A percentile compares a stretch with the other conserved stretches of the same genome.
Evolutionary conservation across 2,797 vertebrate genomes (phyloP).

Genomic region (Hoplostethus atlanticus): DNA sequence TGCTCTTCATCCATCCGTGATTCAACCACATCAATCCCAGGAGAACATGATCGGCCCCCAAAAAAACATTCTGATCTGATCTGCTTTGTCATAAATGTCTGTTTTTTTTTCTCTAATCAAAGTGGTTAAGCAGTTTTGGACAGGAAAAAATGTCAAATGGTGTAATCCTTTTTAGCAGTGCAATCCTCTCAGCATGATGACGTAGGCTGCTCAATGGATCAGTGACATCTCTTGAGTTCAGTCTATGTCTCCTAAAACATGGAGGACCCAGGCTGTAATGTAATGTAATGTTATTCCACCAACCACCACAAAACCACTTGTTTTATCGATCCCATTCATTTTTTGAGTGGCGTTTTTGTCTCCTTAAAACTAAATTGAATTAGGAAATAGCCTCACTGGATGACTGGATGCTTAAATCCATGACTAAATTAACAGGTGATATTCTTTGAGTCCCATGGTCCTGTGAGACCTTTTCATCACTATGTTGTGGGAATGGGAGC

Average conservation of each 20-base stretch:
- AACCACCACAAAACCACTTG: no score
- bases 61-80: conserved; percentile 60
- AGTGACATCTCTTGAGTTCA: conserved; percentile 58
- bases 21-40: conserved; percentile 39
- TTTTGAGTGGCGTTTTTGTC: background rate
- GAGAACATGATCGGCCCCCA: conserved; percentile 24
- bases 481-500: conserved; percentile 1
- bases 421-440: no score
- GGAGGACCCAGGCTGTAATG: background rate
- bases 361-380: background rate
- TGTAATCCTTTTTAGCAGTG: conserved; percentile 78
- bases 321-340: no score
- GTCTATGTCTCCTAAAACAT: conserved; percentile 26
- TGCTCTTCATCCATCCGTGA: conserved; percentile 21
- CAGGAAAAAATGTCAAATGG: conserved; percentile 70
- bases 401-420: background rate
- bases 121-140: conserved; percentile 77
- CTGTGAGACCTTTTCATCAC: conserved; percentile 15
- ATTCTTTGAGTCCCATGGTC: no score
- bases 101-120: conserved; percentile 56
- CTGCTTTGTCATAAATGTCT: conserved; percentile 36
- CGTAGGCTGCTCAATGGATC: conserved; percentile 68
- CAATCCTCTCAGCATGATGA: conserved; percentile 81
- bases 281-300: no score
- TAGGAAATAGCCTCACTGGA: background rate